Evolutionary conservation across 1,140 invertebrate genomes (phyloP).

Genomic region (Drosophila melanica): DNA sequence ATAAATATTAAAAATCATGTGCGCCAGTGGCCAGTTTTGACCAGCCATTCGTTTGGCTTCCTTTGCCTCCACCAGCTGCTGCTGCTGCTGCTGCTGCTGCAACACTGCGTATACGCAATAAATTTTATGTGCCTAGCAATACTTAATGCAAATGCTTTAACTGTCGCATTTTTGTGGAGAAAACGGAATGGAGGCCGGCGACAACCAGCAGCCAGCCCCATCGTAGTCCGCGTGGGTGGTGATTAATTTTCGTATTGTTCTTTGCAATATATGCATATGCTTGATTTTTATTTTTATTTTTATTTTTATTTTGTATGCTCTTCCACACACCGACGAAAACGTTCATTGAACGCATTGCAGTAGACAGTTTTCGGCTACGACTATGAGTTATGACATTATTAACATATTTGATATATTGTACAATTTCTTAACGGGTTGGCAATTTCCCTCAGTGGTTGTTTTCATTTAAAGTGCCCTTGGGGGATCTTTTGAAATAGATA

Average conservation of each 20-base stretch:
- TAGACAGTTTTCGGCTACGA: slow-evolving; percentile 19
- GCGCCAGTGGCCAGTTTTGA: slow-evolving; percentile 38
- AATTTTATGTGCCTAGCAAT: slow-evolving; percentile 61
- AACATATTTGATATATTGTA: slow-evolving; percentile 2
- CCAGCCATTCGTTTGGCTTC: background rate
- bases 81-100: slow-evolving; percentile 24
- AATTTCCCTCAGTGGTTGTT: background rate
- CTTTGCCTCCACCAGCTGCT: slow-evolving; percentile 26
- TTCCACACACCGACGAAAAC: slow-evolving; percentile 1
- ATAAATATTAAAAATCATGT: slow-evolving; percentile 70
- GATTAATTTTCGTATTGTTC: slow-evolving; percentile 80
- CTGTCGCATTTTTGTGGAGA: slow-evolving; percentile 79
- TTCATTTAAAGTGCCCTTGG: background rate
- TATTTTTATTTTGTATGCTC: slow-evolving; percentile 22
- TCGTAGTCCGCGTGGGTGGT: slow-evolving; percentile 55
- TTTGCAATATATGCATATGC: slow-evolving; percentile 33
- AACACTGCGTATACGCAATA: slow-evolving; percentile 75
- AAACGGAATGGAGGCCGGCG: slow-evolving; percentile 38
- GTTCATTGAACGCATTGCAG: slow-evolving; percentile 33
- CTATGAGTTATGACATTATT: slow-evolving; percentile 27
- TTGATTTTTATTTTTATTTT: background rate
- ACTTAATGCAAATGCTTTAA: slow-evolving; percentile 65
- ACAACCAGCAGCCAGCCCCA: background rate
- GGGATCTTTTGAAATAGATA: background rate
- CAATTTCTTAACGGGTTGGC: slow-evolving; percentile 2